These are phyloP conservation scores for Morpho achilles DNA, from an alignment of 2,888 invertebrate genomes.

Conservation along the genomic window DNA sequence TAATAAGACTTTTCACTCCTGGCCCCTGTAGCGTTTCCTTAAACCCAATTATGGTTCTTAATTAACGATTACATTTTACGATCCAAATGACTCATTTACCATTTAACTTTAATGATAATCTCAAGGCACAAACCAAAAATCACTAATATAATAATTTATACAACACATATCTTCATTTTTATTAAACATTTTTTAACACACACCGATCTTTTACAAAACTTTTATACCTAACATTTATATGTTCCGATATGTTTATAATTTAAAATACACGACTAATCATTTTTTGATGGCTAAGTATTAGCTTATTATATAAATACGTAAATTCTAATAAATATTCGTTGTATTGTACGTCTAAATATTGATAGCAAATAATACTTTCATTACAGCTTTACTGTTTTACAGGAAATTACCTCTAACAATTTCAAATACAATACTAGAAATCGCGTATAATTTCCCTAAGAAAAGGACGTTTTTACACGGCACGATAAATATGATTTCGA, in stretches of 20 bases:
- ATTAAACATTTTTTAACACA: constrained; percentile 12
- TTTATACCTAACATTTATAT: constrained; percentile 14
- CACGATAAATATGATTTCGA: neutral
- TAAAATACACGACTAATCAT: constrained; percentile 8
- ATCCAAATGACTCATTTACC: too few species aligned
- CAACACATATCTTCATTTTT: constrained; percentile 17
- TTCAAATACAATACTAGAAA: constrained; percentile 11
- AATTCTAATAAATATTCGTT: constrained; percentile 30
- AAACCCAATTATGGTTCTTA: too few species aligned
- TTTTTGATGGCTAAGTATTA: constrained; percentile 20
- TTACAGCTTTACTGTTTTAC: constrained; percentile 5
- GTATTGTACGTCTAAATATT: constrained; percentile 19
- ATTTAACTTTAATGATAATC: constrained; percentile 1
- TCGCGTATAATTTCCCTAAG: neutral
- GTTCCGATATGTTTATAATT: constrained; percentile 19
- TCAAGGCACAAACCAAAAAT: constrained; percentile 21
- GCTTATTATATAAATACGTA: constrained; percentile 17
- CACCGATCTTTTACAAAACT: constrained; percentile 28
- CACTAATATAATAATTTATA: constrained; percentile 24
- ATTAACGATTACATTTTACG: too few species aligned
- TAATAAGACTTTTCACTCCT: too few species aligned
- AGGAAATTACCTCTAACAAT: constrained; percentile 5
- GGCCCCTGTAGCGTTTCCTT: too few species aligned
- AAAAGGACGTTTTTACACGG: neutral
- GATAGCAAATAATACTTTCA: constrained; percentile 14